phyloP scores from a whole-genome alignment of 2,888 invertebrate species.

The Conchocele bisecta region DNA sequence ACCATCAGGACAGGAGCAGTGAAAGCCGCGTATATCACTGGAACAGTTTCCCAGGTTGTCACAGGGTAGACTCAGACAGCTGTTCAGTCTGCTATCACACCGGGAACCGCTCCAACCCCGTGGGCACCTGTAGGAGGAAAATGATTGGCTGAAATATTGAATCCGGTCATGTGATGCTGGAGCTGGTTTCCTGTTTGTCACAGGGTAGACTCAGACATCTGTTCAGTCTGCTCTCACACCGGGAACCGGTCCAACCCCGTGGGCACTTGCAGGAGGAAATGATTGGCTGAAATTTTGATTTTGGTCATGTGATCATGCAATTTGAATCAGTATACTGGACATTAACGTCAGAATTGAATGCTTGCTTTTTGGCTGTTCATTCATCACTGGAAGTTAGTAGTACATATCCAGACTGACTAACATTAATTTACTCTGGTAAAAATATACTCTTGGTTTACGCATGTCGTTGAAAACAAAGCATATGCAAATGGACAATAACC shows the following conservation, averaged over 20 bases:
- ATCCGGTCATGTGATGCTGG: no score
- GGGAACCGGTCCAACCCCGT: constrained; percentile 57
- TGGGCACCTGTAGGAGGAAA: constrained; percentile 45
- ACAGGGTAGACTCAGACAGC: constrained; percentile 67
- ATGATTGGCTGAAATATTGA: neutral
- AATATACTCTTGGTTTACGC: no score
- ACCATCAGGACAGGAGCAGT: constrained; percentile 56
- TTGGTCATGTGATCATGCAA: no score
- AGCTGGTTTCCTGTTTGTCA: constrained; percentile 64
- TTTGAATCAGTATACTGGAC: no score
- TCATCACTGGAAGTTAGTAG: no score
- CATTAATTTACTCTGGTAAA: no score
- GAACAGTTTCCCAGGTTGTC: constrained; percentile 64
- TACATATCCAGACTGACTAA: no score
- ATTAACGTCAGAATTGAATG: no score
- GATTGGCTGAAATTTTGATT: neutral
- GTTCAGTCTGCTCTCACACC: constrained; percentile 62
- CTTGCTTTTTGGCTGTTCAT: no score
- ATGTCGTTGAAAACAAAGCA: no score
- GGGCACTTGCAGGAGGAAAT: constrained; percentile 45
- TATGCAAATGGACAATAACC: no score
- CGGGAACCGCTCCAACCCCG: constrained; percentile 57
- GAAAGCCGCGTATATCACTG: constrained; percentile 42
- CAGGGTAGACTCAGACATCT: constrained; percentile 68
- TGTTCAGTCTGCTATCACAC: constrained; percentile 64